Evolutionary conservation across 2,797 vertebrate genomes (phyloP), one percentile per base, ranked within the genome.

Genomic region (Phalloptychus januarius): DNA sequence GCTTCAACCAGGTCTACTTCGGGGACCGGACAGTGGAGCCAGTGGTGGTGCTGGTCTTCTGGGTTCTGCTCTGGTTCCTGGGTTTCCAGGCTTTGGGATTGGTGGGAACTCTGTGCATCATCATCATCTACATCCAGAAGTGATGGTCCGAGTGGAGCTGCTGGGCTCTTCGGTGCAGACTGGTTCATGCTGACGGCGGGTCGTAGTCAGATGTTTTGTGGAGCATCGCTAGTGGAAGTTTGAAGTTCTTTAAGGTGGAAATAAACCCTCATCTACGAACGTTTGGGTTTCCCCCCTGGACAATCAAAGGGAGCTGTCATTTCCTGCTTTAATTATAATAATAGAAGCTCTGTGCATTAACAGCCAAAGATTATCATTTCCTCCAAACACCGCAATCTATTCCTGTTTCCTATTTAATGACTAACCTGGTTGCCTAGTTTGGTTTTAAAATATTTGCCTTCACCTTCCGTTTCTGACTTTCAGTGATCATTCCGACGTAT

Each of bases 81-180:
- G 98, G 98, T 12, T 92, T 99, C 20, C 97, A 98, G 92, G 97
- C 98, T 36, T 94, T 99, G 67, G 97, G 97, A 79, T 95, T 99
- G 13, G 98, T 99, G 81, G 97, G 97, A 84, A 97, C 97, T 82
- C 94, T 99, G 85, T 99, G 98, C 95, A 96, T 99, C 91, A 97
- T 99, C 87, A 98, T 99, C 93, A 97, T 99, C 94, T 98, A 97
- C 90, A 97, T 99, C 79, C 98, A 99, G 83, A 96, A 98, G 89
- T 97, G 75, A 48, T 0, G 1, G 8, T 46, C 38, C 5, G 71
- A 69, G 61, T 0, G n/a, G 45, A 58, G 79, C 61, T 58, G 56
- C 48, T 52, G 18, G 23, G 8, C 33, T 44, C 46, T 52, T 4
- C 4, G 3, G 16, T 33, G 40, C 54, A 18, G 40, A 44, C 48